A percentile compares a stretch with the other conserved stretches of the same genome.
Evolutionary conservation across 2,113 vertebrate species (phyloP).

Genomic region (Ariopsis seemanni): DNA sequence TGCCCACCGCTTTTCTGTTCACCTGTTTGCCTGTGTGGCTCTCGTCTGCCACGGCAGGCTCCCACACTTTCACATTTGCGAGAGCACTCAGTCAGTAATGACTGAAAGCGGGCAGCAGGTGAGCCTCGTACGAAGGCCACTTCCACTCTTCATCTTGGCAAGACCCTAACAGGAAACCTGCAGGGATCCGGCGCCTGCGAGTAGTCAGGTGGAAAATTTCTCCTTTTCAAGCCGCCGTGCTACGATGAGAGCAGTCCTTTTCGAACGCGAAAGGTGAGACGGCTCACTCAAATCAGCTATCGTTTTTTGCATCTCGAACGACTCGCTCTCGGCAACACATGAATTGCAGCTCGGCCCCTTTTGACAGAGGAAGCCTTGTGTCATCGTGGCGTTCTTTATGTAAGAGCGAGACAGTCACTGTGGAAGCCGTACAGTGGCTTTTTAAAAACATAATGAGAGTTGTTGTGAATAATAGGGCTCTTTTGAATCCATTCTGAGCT

Average conservation of each 20-base stretch:
- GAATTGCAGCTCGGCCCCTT: background rate
- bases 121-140: conserved; percentile 27
- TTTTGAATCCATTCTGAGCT: conserved; percentile 20
- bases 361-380: background rate
- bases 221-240: conserved; percentile 2
- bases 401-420: background rate
- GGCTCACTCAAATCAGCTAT: conserved; percentile 28
- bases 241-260: conserved; percentile 26
- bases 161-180: conserved; percentile 44
- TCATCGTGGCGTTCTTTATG: background rate
- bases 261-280: conserved; percentile 23
- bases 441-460: conserved; percentile 1
- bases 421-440: background rate
- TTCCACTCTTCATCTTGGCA: conserved; percentile 39
- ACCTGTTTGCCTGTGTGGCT: conserved; percentile 43
- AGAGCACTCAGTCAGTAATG: conserved; percentile 24
- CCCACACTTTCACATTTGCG: conserved; percentile 23
- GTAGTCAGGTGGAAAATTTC: conserved; percentile 31
- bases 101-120: conserved; percentile 17
- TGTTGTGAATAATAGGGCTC: background rate
- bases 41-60: conserved; percentile 20
- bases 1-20: conserved; percentile 30
- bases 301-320: conserved; percentile 22
- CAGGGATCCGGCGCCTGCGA: conserved; percentile 25
- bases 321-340: background rate